Evolutionary conservation across 1,140 invertebrate genomes (phyloP).

Genomic region (Araneus ventricosus): DNA sequence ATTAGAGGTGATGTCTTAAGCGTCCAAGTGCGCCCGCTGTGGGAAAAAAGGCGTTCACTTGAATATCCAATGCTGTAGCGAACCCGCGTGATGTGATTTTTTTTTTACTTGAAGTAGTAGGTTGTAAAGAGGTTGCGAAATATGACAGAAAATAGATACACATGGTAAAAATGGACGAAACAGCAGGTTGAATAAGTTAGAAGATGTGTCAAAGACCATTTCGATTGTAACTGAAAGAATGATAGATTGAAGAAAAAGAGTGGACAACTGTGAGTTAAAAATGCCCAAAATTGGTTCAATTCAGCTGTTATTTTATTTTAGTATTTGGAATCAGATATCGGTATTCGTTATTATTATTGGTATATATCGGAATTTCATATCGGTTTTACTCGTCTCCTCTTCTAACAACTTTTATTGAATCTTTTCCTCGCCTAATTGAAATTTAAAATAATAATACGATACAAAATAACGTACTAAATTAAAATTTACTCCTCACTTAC

Average conservation of each 20-base stretch:
- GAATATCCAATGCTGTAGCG: neutral
- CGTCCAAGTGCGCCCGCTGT: neutral
- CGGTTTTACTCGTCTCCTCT: no score
- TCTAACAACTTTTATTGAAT: no score
- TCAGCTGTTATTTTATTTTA: no score
- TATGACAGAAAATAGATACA: neutral
- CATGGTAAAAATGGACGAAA: neutral
- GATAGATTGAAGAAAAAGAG: neutral
- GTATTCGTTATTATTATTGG: no score
- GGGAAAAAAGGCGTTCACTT: slow-evolving; percentile 45
- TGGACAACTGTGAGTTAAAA: neutral
- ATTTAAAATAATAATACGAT: no score
- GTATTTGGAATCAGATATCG: no score
- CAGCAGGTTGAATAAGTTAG: neutral
- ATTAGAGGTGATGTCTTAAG: slow-evolving; percentile 8
- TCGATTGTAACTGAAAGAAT: neutral
- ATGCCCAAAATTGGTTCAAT: no score
- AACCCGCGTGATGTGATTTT: neutral
- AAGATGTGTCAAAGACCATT: neutral
- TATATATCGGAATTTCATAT: no score
- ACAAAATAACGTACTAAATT: no score
- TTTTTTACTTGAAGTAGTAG: slow-evolving; percentile 12
- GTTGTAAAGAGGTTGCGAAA: neutral
- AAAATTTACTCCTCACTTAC: no score
- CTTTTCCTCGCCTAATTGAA: no score